These are phyloP conservation scores for Gadus chalcogrammus DNA, from an alignment of 2,113 vertebrate species.

Conservation along the genomic window DNA sequence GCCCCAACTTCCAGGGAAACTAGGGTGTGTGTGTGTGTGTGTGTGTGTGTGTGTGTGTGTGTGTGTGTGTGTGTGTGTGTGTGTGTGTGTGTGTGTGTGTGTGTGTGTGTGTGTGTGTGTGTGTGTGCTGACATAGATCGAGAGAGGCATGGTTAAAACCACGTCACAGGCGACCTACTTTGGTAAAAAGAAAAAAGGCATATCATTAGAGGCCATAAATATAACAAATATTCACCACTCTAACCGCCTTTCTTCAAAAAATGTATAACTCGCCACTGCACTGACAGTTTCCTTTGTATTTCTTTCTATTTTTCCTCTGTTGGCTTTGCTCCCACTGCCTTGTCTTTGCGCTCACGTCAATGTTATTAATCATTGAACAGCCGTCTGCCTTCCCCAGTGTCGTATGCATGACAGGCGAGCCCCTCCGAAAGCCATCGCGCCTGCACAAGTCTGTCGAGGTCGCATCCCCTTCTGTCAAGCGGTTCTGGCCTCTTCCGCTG, in stretches of 20 bases:
- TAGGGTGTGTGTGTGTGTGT: conserved; percentile 30
- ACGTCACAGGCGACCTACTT: too few relatives aligned
- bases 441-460: too few relatives aligned
- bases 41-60: too few relatives aligned
- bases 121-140: neutral
- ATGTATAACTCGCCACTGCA: too few relatives aligned
- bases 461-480: too few relatives aligned
- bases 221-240: conserved; percentile 19
- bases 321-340: conserved; percentile 5
- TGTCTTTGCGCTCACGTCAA: conserved; percentile 24
- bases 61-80: conserved; percentile 14
- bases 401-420: neutral
- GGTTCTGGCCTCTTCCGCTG: too few relatives aligned
- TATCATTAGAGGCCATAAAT: conserved; percentile 1
- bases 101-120: too few relatives aligned
- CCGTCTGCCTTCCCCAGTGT: neutral
- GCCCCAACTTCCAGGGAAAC: conserved; percentile 26
- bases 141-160: neutral
- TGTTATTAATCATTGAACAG: conserved; percentile 6
- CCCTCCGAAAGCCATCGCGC: too few relatives aligned
- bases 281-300: too few relatives aligned
- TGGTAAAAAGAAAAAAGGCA: too few relatives aligned
- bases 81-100: too few relatives aligned
- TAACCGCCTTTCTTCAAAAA: conserved; percentile 13
- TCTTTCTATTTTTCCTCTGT: conserved; percentile 4